Conservation (phyloP, 2,888 invertebrate genomes). For the Microplitis deprimator region DNA sequence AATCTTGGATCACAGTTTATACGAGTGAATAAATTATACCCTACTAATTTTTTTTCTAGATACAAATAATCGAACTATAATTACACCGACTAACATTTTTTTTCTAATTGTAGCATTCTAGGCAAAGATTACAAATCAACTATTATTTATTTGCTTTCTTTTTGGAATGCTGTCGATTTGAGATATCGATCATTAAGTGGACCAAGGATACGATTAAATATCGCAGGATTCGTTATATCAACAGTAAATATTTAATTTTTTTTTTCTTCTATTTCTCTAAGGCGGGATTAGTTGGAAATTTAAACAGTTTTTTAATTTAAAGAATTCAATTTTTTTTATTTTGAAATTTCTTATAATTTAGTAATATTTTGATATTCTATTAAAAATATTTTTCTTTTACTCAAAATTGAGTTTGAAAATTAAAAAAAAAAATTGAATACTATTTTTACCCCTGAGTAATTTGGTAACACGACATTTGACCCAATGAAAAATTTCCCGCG, state of each 20-base stretch:
- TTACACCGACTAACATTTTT: neutral
- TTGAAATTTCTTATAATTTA: too few species aligned
- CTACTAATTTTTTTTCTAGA: too few species aligned
- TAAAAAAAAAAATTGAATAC: too few species aligned
- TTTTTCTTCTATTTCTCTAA: neutral
- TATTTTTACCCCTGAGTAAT: too few species aligned
- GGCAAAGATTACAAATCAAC: conserved; percentile 49
- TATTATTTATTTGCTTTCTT: conserved; percentile 58
- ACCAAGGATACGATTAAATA: conserved; percentile 60
- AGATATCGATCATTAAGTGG: conserved; percentile 57
- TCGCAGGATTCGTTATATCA: conserved; percentile 60
- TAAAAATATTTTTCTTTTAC: too few species aligned
- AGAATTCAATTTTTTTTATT: too few species aligned
- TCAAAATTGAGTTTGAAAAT: too few species aligned
- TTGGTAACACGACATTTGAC: too few species aligned
- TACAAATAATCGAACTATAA: neutral
- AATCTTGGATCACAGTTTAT: conserved; percentile 57
- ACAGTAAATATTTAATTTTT: conserved; percentile 45
- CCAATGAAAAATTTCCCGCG: too few species aligned
- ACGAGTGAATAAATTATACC: conserved; percentile 43
- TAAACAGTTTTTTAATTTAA: too few species aligned
- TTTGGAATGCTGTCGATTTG: conserved; percentile 65
- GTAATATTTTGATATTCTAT: too few species aligned
- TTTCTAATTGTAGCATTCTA: conserved; percentile 48
- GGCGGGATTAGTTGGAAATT: neutral